phyloP scores from a whole-genome alignment of 2,113 vertebrate genomes.

The Calonectris borealis region DNA sequence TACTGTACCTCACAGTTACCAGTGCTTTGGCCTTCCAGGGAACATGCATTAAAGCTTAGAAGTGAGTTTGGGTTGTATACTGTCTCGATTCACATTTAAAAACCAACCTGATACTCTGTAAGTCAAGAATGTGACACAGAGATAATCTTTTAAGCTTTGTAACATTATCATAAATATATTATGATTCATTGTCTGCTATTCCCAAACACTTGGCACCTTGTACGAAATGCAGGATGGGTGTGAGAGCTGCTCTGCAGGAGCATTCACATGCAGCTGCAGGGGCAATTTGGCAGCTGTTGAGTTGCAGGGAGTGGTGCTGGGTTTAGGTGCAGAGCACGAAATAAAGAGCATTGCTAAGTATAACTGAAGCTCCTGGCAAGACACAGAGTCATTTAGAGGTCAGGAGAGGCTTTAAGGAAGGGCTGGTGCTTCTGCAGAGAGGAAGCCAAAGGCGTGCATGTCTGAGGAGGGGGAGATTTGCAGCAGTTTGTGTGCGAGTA shows the following conservation, averaged over 20 bases:
- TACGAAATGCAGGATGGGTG: background rate
- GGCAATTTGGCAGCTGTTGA: background rate
- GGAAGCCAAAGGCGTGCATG: accelerated
- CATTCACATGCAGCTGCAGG: background rate
- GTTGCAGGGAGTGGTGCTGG: background rate
- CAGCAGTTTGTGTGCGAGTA: background rate
- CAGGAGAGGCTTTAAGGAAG: background rate
- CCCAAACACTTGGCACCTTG: background rate
- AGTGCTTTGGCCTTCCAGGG: background rate
- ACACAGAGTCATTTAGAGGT: background rate
- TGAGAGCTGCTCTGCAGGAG: background rate
- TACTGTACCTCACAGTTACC: background rate
- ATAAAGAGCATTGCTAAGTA: background rate
- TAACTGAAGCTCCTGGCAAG: background rate
- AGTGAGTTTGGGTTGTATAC: background rate
- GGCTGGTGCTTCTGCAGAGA: background rate
- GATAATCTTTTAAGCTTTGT: background rate
- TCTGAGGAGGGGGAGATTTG: background rate
- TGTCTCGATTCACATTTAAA: background rate
- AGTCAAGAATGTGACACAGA: background rate
- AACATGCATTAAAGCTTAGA: background rate
- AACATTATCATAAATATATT: background rate
- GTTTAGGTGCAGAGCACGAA: background rate
- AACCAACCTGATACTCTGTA: background rate
- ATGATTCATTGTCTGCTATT: background rate